These are phyloP conservation scores for Physocephala rufipes DNA, from an alignment of 2,888 invertebrate genomes.

Conservation along the genomic window DNA sequence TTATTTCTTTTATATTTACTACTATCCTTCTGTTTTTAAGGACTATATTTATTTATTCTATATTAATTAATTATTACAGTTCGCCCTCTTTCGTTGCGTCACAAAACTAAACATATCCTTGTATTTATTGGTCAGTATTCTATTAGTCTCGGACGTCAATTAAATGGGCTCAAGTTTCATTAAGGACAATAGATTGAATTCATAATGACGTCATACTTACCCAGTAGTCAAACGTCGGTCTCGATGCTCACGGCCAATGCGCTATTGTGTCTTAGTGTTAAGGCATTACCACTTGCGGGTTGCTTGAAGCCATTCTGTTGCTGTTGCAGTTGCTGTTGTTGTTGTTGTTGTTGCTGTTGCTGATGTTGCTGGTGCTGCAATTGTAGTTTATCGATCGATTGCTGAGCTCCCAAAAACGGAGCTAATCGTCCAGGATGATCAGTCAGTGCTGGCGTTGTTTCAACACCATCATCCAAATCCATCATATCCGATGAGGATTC, in stretches of 20 bases:
- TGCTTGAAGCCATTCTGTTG: constrained; percentile 58
- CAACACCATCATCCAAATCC: constrained; percentile 89
- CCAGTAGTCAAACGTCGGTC: constrained; percentile 96
- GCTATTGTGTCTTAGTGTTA: constrained; percentile 82
- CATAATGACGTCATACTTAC: constrained; percentile 67
- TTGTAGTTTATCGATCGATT: constrained; percentile 57
- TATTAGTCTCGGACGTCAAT: too few species aligned
- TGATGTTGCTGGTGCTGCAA: constrained; percentile 52
- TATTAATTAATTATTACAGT: too few species aligned
- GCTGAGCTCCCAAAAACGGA: constrained; percentile 66
- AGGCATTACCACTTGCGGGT: constrained; percentile 69
- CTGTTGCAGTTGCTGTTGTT: constrained; percentile 52
- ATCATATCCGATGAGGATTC: constrained; percentile 91
- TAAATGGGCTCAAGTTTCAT: too few species aligned
- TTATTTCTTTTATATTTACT: too few species aligned
- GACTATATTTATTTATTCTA: too few species aligned
- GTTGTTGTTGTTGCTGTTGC: constrained; percentile 49
- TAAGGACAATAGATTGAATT: background rate
- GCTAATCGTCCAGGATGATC: constrained; percentile 65
- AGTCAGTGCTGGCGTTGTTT: constrained; percentile 66
- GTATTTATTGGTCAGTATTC: too few species aligned
- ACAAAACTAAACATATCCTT: too few species aligned
- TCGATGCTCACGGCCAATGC: constrained; percentile 88
- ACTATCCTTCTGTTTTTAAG: too few species aligned
- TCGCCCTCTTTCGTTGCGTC: too few species aligned